Base-by-base conservation (phyloP, 2,888 invertebrate species). In the Drosophila colorata region DNA sequence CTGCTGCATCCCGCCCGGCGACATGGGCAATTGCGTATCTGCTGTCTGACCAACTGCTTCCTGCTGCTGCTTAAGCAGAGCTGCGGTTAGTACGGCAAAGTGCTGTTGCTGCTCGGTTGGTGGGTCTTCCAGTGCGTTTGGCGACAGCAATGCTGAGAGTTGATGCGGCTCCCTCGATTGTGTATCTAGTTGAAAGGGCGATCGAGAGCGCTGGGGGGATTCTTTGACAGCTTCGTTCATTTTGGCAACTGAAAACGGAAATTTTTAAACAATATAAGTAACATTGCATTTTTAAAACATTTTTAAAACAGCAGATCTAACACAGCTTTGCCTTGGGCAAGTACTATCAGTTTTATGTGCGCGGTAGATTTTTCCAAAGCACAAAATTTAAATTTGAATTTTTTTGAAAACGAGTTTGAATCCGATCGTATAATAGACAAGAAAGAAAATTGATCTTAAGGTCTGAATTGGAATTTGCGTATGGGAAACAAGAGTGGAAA, bases 61-160 rank as follows among this genome's bases (percentile, higher is more conserved):
- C 58, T 79, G 90, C 59, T 77, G 89, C 60, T 82, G 87, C 43
- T 90, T 90, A 0, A 91, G 68, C 23, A 90, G 66, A 3, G 87
- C 79, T 4, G 83, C 75, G 13, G 81, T 78, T 5, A 89, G 63
- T 8, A 73, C 78, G 0, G 87, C 79, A 41, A 84, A 65, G 25
- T 88, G 81, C 41, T 88, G 78, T 14, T 87, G 74, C 16, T 74
- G 85, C 4, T 74, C 63, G 9, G 67, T 63, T 28, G 52, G 9
- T 7, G 53, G 41, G 1, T 55, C 38, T 2, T 69, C 81, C 9
- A 49, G 41, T 6, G 23, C 35, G 14, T 41, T 66, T 6, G 86
- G 59, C 7, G 71, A 64, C n/a, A 67, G 1, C 9, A 55, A 20
- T 5, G 59, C 31, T 2, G 49, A 28, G 2, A 31, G 25, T 14